Evolutionary conservation across 2,888 invertebrate genomes (phyloP).

Genomic region (Parnassius mnemosyne): DNA sequence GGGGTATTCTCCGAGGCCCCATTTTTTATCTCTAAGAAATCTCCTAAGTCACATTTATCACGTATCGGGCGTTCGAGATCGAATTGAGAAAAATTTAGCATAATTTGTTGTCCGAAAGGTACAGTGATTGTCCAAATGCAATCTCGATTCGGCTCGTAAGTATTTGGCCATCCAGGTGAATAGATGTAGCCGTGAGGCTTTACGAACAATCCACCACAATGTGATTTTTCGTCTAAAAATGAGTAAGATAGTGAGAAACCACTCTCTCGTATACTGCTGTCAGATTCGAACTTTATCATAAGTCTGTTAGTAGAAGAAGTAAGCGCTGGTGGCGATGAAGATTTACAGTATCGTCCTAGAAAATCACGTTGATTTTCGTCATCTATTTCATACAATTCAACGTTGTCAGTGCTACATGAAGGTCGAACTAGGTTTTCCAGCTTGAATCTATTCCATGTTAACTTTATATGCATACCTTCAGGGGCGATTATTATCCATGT

Average conservation of each 20-base stretch:
- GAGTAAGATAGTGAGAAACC: constrained; percentile 89
- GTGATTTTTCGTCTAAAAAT: constrained; percentile 57
- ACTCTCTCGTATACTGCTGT: constrained; percentile 54
- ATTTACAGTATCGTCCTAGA: constrained; percentile 85
- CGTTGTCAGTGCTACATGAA: constrained; percentile 81
- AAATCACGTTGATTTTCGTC: constrained; percentile 58
- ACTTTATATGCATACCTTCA: constrained; percentile 82
- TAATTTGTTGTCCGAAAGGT: constrained; percentile 85
- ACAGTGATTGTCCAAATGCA: constrained; percentile 92
- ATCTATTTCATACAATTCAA: constrained; percentile 83
- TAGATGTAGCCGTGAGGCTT: constrained; percentile 84
- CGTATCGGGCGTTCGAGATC: constrained; percentile 80
- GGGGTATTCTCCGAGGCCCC: constrained; percentile 87
- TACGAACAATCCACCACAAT: constrained; percentile 87
- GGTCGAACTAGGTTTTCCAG: constrained; percentile 81
- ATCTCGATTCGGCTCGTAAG: constrained; percentile 84
- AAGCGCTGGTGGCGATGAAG: constrained; percentile 82
- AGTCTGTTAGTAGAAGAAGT: constrained; percentile 85
- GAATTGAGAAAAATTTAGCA: constrained; percentile 79
- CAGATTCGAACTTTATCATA: constrained; percentile 85
- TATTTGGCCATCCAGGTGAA: constrained; percentile 89
- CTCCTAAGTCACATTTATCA: constrained; percentile 57
- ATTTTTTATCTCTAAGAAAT: constrained; percentile 83
- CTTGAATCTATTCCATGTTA: constrained; percentile 87
- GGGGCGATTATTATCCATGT: constrained; percentile 89